phyloP scores from a whole-genome alignment of 92 coral and sea anemone genomes.

The Palythoa grandiflora region DNA sequence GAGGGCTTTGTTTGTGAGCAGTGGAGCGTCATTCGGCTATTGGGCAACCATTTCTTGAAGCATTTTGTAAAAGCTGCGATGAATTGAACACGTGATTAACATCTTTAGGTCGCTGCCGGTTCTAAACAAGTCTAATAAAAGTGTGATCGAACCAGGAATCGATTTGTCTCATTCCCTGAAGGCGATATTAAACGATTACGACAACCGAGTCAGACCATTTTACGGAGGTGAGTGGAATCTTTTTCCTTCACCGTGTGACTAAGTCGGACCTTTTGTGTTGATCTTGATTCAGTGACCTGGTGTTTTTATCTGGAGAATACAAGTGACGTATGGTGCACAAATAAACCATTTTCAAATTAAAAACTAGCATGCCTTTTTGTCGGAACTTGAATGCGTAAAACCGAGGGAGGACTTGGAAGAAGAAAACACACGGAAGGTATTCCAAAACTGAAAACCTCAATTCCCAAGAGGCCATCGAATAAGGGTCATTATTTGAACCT shows the following conservation, averaged over 20 bases:
- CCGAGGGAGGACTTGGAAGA: too few relatives aligned
- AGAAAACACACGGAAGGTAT: too few relatives aligned
- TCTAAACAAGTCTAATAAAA: not conserved
- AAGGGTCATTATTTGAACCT: too few relatives aligned
- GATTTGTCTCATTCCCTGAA: slow-evolving; percentile 73
- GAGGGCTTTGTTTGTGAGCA: too few relatives aligned
- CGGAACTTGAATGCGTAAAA: too few relatives aligned
- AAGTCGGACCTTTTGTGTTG: not conserved
- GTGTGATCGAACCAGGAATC: slow-evolving; percentile 71
- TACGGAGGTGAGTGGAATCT: slow-evolving; percentile 74
- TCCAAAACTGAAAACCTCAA: too few relatives aligned
- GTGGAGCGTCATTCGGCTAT: not conserved
- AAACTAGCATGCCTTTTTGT: too few relatives aligned
- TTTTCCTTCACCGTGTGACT: too few relatives aligned
- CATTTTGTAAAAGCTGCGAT: not conserved
- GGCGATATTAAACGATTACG: slow-evolving; percentile 74
- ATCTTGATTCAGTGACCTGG: too few relatives aligned
- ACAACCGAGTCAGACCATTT: slow-evolving; percentile 85
- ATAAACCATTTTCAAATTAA: too few relatives aligned
- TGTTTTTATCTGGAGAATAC: too few relatives aligned
- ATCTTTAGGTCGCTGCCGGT: not conserved
- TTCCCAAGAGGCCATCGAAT: too few relatives aligned
- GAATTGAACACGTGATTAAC: not conserved
- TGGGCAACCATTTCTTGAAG: not conserved
- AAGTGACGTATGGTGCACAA: not conserved